Evolutionary conservation across 2,888 invertebrate species (phyloP).

Genomic region (Pristionchus fissidentatus): DNA sequence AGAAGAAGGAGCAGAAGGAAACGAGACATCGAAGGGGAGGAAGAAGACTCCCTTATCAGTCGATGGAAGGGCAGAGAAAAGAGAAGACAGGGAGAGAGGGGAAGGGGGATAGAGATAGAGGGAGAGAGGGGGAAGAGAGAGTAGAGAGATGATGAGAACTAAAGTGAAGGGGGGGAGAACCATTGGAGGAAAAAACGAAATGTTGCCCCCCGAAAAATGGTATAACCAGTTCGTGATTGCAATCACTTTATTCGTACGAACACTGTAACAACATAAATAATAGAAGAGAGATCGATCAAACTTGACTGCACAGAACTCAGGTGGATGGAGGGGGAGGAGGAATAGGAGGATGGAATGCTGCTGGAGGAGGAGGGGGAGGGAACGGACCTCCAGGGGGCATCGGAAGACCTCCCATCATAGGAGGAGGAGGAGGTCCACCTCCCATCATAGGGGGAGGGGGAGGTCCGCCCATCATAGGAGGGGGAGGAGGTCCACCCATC

Average conservation of each 20-base stretch:
- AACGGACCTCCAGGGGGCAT: neutral
- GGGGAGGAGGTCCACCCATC: slow-evolving; percentile 37
- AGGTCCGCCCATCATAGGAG: neutral
- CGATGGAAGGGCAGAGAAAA: slow-evolving; percentile 17
- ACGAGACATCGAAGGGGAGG: slow-evolving; percentile 10
- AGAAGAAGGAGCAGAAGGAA: slow-evolving; percentile 13
- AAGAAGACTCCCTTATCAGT: slow-evolving; percentile 40
- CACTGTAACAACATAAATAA: slow-evolving; percentile 46
- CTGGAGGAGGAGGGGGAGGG: slow-evolving; percentile 38
- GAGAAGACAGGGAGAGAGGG: neutral
- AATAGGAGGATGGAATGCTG: neutral
- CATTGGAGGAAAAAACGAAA: slow-evolving; percentile 11
- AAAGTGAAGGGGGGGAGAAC: neutral
- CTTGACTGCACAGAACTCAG: neutral
- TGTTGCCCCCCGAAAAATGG: slow-evolving; percentile 28
- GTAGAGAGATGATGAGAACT: neutral
- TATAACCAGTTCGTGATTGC: slow-evolving; percentile 29
- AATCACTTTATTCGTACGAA: slow-evolving; percentile 30
- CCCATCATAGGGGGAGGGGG: slow-evolving; percentile 13
- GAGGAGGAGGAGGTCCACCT: slow-evolving; percentile 46
- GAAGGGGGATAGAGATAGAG: slow-evolving; percentile 14
- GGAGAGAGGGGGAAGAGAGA: slow-evolving; percentile 20
- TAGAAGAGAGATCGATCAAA: slow-evolving; percentile 13
- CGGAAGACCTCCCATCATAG: neutral
- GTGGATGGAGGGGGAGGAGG: slow-evolving; percentile 45